Evolutionary conservation across 2,797 vertebrate species (phyloP).

Genomic region (Crocidura indochinensis): DNA sequence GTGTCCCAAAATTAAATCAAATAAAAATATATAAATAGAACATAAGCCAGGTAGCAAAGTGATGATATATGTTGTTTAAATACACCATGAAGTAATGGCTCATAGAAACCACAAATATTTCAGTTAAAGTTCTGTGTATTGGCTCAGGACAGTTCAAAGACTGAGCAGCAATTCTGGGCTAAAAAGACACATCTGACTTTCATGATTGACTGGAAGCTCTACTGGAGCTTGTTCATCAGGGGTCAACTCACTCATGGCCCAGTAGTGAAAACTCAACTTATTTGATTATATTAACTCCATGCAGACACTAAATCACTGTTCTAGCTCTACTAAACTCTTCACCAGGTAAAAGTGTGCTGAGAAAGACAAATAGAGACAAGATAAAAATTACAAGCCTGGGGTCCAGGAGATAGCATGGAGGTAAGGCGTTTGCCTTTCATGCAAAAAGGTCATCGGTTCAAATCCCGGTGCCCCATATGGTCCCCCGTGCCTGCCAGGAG

Average conservation of each 20-base stretch:
- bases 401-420: too few species aligned
- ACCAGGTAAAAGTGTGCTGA: not conserved
- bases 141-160: not conserved
- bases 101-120: conserved; percentile 5
- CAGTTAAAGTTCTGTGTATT: not conserved
- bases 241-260: not conserved
- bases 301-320: not conserved
- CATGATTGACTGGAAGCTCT: not conserved
- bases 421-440: too few species aligned
- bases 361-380: not conserved
- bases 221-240: not conserved
- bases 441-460: too few species aligned
- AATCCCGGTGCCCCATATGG: too few species aligned
- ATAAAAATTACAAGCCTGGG: not conserved
- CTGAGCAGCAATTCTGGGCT: not conserved
- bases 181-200: not conserved
- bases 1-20: too few species aligned
- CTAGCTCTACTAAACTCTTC: not conserved
- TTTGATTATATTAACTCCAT: not conserved
- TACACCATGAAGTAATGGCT: not conserved
- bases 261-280: not conserved
- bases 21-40: not conserved
- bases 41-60: not conserved
- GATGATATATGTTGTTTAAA: conserved; percentile 11
- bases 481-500: too few species aligned